Evolutionary conservation across 2,888 invertebrate genomes (phyloP), one percentile per base, ranked within the genome.

Genomic region (Euplagia quadripunctaria): DNA sequence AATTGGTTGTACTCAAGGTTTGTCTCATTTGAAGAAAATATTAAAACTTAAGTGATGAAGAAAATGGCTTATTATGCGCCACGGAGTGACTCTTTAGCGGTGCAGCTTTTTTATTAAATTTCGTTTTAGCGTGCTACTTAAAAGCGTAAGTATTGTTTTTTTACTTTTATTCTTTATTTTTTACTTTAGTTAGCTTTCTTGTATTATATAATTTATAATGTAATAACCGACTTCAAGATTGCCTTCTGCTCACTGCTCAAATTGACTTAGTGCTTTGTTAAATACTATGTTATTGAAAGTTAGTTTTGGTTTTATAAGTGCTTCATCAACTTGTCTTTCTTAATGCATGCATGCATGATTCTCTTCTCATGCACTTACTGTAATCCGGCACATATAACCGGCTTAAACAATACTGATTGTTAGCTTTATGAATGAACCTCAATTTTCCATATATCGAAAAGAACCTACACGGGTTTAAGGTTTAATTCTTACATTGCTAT

Each of bases 111-210:
- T 58, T 1, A 12, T 52, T 52, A 52, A 52, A 16, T 14, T 51
- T 14, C 16, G 4, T 55, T 55, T n/a, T 7, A n/a, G 20, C 20
- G 58, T 58, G 68, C 52, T 68, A 11, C 12, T 52, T 52, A 20
- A 20, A 52, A 17, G 52, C 52, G 68, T 68, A 68, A 68, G 68
- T n/a, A n/a, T 51, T 41, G 31, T 16, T 51, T 17, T 68, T 68
- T 42, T 42, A 42, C 8, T 49, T 66, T 66, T 20, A 4, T 1
- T 31, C 31, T 65, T 31, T 49, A 20, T 49, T 49, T 55, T 42
- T 55, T 12, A 17, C 51, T 67, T 67, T 51, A 17, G 4, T 9
- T 41, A 7, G 55, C 55, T n/a, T 9, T n/a, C n/a, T 55, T 55
- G 17, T 55, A n/a, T 55, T 55, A 8, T 55, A 8, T 8, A n/a